Base-by-base conservation (phyloP, 2,797 vertebrate species). In the Acomys russatus region DNA sequence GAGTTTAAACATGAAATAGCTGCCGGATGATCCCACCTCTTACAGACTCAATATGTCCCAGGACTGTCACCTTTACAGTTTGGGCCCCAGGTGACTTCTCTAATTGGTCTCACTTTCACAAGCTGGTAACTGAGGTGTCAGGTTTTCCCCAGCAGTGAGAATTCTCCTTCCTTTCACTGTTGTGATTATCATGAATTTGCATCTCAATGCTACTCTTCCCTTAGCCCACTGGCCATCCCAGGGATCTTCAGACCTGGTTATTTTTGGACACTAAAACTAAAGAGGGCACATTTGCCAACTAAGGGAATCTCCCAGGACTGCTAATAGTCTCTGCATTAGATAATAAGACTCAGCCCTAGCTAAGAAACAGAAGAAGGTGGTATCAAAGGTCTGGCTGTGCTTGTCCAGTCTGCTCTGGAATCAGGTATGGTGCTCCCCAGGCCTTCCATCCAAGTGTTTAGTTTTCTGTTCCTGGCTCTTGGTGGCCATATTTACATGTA, bases 11-110 rank as follows among this genome's bases (percentile, higher is more conserved):
- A 1, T 76, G 49, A 56, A 64, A 64, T 9, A 1, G 22, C 20
- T 1, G 56, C 10, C 8, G 0, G 0, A 5, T 0, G 44, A 44
- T 30, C 20, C 25, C 3, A 79, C 0, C 17, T 54, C 63, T 35
- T 1, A 3, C 17, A n/a, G 14, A 22, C 10, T 68, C 25, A 8
- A 76, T 25, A 10, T 64, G 4, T 8, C 51, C 51, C 4, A 2
- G 12, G 44, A 44, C 15, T 35, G 71, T 68, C 9, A 4, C 4
- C 0, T 11, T 23, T 22, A 28, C 14, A 6, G 11, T n/a, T 59
- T 70, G 4, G 28, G 28, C 14, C 44, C 38, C 59, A 4, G 25
- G 35, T 35, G 85, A 22, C 76, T 7, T 20, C 44, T 68, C 28
- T 20, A 83, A 17, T 70, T 66, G 87, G 59, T 30, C 61, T 80